Base-by-base conservation (phyloP, 2,113 vertebrate genomes). In the Dipodomys merriami region DNA sequence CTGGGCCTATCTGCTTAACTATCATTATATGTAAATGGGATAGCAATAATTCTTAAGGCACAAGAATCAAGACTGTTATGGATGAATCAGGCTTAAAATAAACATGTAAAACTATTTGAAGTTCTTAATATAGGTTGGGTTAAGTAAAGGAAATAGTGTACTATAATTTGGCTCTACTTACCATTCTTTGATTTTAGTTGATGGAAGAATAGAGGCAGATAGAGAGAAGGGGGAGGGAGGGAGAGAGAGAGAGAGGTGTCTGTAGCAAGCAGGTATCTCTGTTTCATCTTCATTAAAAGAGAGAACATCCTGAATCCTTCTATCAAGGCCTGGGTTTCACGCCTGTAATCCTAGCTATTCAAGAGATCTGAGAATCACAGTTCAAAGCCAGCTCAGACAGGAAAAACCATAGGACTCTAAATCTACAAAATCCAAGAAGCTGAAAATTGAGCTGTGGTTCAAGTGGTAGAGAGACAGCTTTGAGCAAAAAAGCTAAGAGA, bases 161-260 rank as follows among this genome's bases (percentile, higher is more conserved):
- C 62, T 92, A n/a, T 67, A 44, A 69, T 74, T 62, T 30, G 1
- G 64, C n/a, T 74, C 23, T 20, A 64, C 6, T 78, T 86, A n/a
- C 49, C 7, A 44, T 62, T 93, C 80, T 95, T 95, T 46, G 22
- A 72, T n/a, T 18, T 30, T 60, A 46, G 23, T 23, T 91, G 65
- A 74, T 79, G 33, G 16, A 53, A 90, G 15, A 19, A 53, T 18
- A 27, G 22, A 10, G 60, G 29, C 3, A 49, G 19, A 6, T 5
- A 64, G 15, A 85, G 39, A 73, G 15, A 30, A 23, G 30, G 20
- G 20, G 64, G n/a, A 30, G 30, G 30, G 20, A 25, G 64, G n/a
- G 46, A 72, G 44, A 67, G 15, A 46, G 23, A 30, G 15, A 77
- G 49, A 12, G 19, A 49, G 60, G 60, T 19, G 60, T 19, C 60